These are phyloP conservation scores for Camelus bactrianus DNA, from an alignment of 2,113 vertebrate genomes.

Conservation along the genomic window DNA sequence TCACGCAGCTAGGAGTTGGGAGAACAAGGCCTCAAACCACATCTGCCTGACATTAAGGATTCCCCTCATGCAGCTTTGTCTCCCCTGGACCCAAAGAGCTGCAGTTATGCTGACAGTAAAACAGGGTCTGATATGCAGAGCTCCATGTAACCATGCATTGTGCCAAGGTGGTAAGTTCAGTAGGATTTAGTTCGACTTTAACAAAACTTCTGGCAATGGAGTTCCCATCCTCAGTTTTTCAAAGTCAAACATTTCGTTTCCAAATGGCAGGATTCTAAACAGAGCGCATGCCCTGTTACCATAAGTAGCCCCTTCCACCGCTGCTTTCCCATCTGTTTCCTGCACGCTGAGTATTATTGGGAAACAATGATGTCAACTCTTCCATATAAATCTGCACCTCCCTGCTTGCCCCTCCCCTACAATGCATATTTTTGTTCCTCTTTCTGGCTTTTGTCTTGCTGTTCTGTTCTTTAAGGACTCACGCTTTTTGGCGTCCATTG, in stretches of 20 bases:
- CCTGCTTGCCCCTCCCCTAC: conserved; percentile 76
- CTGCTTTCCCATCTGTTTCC: conserved; percentile 89
- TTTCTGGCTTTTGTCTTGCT: conserved; percentile 79
- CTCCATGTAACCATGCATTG: not conserved
- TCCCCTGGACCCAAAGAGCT: not conserved
- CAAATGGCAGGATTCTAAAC: conserved; percentile 41
- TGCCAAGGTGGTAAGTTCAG: conserved; percentile 54
- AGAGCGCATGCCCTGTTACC: conserved; percentile 67
- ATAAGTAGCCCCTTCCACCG: conserved; percentile 81
- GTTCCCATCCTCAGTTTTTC: conserved; percentile 54
- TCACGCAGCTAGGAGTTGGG: not conserved
- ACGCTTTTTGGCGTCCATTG: conserved; percentile 53
- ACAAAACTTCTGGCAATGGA: conserved; percentile 56
- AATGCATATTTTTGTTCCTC: conserved; percentile 81
- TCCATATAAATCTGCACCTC: conserved; percentile 84
- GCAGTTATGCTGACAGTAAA: not conserved
- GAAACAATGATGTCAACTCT: conserved; percentile 89
- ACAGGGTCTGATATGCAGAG: not conserved
- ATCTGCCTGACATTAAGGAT: not conserved
- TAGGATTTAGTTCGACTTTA: conserved; percentile 41
- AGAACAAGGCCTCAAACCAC: not conserved
- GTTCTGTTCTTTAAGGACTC: conserved; percentile 61
- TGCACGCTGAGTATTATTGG: conserved; percentile 84
- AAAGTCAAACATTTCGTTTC: conserved; percentile 58
- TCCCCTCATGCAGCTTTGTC: not conserved